Conservation (phyloP, 2,797 vertebrate genomes). For the Oryzias sinensis region DNA sequence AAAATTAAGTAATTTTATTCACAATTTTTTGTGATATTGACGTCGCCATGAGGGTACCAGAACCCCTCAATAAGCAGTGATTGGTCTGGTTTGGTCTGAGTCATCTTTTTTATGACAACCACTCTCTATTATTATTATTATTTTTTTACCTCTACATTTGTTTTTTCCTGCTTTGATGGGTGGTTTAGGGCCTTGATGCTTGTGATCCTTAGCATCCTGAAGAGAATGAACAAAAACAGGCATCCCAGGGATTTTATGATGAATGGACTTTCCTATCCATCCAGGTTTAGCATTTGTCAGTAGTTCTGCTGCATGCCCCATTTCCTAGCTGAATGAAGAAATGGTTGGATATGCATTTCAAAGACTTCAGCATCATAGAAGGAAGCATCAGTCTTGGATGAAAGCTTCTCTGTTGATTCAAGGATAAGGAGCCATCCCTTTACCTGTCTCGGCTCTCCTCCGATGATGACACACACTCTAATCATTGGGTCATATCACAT, state of each 20-base stretch:
- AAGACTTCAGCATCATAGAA: conserved; percentile 55
- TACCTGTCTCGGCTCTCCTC: conserved; percentile 32
- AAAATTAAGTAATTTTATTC: too few relatives aligned
- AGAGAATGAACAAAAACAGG: conserved; percentile 24
- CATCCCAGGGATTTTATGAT: conserved; percentile 16
- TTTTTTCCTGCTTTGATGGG: too few relatives aligned
- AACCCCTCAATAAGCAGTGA: too few relatives aligned
- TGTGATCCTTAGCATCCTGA: conserved; percentile 23
- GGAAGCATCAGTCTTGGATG: conserved; percentile 49
- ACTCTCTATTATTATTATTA: too few relatives aligned
- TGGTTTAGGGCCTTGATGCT: background rate
- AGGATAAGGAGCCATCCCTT: conserved; percentile 35
- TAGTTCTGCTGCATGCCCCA: conserved; percentile 13
- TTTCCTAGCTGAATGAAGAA: conserved; percentile 32
- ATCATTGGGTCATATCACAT: conserved; percentile 66
- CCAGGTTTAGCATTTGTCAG: conserved; percentile 21
- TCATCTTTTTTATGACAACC: too few relatives aligned
- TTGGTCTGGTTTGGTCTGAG: too few relatives aligned
- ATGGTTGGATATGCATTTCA: conserved; percentile 53
- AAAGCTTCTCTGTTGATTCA: conserved; percentile 59
- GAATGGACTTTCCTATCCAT: conserved; percentile 3
- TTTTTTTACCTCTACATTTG: too few relatives aligned
- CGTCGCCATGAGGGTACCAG: too few relatives aligned
- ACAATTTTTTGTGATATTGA: too few relatives aligned
- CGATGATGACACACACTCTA: conserved; percentile 66